Base-by-base conservation (phyloP, 2,797 vertebrate species). In the Protosalanx chinensis region DNA sequence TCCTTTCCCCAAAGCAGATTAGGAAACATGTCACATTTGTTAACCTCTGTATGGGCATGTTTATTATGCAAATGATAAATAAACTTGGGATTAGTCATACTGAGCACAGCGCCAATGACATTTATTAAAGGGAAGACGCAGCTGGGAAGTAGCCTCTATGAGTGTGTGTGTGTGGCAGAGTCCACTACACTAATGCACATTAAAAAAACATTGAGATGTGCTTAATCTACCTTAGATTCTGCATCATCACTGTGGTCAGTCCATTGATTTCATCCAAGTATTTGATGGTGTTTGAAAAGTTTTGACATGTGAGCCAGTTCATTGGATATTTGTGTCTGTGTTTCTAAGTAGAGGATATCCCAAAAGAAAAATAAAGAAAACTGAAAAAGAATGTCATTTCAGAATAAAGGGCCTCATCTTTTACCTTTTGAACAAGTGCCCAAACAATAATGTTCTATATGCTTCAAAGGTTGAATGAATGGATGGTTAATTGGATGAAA, bases 121-220 rank as follows among this genome's bases (percentile, higher is more conserved):
- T 91, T 91, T 91, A 83, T 87, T 80, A 88, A 87, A 85, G 77
- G 75, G 75, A 76, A 81, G 72, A 84, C 84, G 82, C 86, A 89
- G 90, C 85, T 90, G 88, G 84, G 83, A 79, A 76, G 81, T 81
- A 77, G 83, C 76, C 30, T 53, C 6, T 37, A 80, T 72, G 72
- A 81, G 68, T 81, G 70, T 73, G 72, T 72, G 46, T 57, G 32
- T 58, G 46, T 57, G 32, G 46, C 49, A 46, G 41, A 46, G 41
- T 12, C 13, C 6, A 46, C 41, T 46, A 46, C 41, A 46, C 41
- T 46, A 12, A 12, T 46, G 41, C 41, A 13, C 41, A 41, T 10
- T 2, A 12, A 41, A 41, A 41, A 41, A 41, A 41, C 8, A 13
- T 46, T 46, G 10, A 46, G 41, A 46, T 46, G 0, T 13, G 7